Conservation (phyloP, 2,113 vertebrate genomes). For the Caranx melampygus region DNA sequence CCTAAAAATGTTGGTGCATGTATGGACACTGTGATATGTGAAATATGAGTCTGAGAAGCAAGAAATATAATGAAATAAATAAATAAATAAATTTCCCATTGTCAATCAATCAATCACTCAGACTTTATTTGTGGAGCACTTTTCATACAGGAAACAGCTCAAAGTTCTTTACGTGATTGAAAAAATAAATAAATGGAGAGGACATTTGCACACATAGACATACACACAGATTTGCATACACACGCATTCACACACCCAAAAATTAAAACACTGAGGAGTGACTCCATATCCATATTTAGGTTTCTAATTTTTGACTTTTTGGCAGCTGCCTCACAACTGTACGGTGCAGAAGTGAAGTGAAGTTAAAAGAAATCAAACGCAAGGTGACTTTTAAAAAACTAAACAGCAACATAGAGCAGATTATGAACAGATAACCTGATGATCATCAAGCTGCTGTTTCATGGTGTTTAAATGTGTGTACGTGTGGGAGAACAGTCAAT, state of each 20-base stretch:
- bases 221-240: no score
- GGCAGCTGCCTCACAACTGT: not conserved
- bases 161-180: not conserved
- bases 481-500: slow-evolving; percentile 8
- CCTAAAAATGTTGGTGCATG: not conserved
- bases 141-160: not conserved
- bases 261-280: no score
- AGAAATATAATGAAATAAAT: not conserved
- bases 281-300: not conserved
- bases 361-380: not conserved
- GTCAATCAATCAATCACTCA: not conserved
- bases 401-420: slow-evolving; percentile 3
- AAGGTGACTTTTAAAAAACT: not conserved
- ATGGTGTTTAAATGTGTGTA: not conserved
- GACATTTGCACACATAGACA: no score
- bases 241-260: no score
- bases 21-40: not conserved
- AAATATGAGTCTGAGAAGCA: not conserved
- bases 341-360: not conserved
- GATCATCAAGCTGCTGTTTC: slow-evolving; percentile 2
- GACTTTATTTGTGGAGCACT: no score
- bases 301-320: not conserved
- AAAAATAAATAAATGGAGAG: no score
- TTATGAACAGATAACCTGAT: slow-evolving; percentile 8
- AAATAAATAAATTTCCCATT: not conserved